phyloP scores from a whole-genome alignment of 2,113 vertebrate species.

The Cheilinus undulatus region DNA sequence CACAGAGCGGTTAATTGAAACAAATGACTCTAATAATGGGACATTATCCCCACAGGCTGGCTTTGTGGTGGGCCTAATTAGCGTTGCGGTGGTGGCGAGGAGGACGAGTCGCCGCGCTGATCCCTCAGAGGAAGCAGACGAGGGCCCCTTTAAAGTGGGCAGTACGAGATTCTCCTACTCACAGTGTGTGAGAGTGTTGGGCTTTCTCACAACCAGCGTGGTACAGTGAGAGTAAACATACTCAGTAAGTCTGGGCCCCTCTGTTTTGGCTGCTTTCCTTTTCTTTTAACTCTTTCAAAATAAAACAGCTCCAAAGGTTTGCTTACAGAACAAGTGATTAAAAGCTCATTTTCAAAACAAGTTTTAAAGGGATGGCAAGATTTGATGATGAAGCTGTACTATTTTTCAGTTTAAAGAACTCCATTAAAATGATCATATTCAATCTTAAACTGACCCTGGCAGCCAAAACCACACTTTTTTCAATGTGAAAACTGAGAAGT shows the following conservation, averaged over 20 bases:
- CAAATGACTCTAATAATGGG: conserved; percentile 99
- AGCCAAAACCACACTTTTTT: no score
- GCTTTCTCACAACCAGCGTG: conserved; percentile 31
- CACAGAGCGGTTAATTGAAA: conserved; percentile 99
- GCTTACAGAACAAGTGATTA: no score
- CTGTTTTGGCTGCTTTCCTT: not conserved
- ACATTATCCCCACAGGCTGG: conserved; percentile 97
- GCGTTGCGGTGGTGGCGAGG: conserved; percentile 84
- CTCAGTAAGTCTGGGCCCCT: conserved; percentile 2
- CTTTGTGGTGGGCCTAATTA: conserved; percentile 97
- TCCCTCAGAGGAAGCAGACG: conserved; percentile 89
- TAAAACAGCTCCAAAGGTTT: no score
- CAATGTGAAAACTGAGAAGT: no score
- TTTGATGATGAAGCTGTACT: no score
- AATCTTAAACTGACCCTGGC: no score
- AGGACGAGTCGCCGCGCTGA: conserved; percentile 91
- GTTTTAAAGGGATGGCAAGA: not conserved
- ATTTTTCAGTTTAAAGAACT: no score
- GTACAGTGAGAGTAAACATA: conserved; percentile 50
- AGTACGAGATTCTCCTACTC: conserved; percentile 47
- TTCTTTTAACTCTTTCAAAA: not conserved
- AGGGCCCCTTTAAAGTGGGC: conserved; percentile 66
- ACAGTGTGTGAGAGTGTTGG: not conserved
- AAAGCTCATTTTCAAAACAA: not conserved
- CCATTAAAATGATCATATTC: no score